Evolutionary conservation across 2,113 vertebrate species (phyloP), one percentile per base, ranked within the genome.

Genomic region (Neogale vison): DNA sequence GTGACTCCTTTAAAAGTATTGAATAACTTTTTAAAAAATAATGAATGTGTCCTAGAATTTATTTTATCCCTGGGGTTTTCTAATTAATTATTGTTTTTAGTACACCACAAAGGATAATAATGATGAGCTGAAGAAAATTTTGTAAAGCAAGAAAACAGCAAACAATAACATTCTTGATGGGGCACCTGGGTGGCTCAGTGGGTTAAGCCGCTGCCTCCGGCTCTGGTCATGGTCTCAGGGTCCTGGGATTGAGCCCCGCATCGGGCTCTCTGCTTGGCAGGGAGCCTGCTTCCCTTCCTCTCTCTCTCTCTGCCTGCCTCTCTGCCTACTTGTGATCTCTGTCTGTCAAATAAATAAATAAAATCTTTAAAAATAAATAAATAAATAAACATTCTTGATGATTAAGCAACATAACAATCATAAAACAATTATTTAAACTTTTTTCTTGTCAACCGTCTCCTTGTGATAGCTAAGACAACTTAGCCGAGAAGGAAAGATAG

Each of bases 101-200:
- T 34, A 74, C 2, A 91, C 47, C 7, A 14, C 34, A 63, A 82
- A 88, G 14, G 34, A 88, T 52, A 69, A 74, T 45, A 79, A 90
- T 59, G 45, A 74, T 83, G 14, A 89, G 8, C 20, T 88, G 50
- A 83, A 87, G 61, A 93, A 88, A 92, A 91, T 61, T 79, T n/a
- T 92, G 23, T 77, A 83, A 93, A 86, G 23, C 26, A 95, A 92
- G 61, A 91, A 83, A 89, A 82, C 24, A 84, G n/a, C 29, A 84
- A 86, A 67, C 8, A 88, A 89, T 67, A 80, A 74, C n/a, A 88
- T 88, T 93, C 47, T 76, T 93, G 50, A 77, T 95, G 45, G 42
- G 42, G 42, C 42, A 42, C 42, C 6, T 42, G 42, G 4, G 42
- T 42, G 42, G 42, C 42, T 42, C 42, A 42, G 42, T 42, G 42